phyloP scores from a whole-genome alignment of 2,113 vertebrate genomes.

The Hippolais icterina region DNA sequence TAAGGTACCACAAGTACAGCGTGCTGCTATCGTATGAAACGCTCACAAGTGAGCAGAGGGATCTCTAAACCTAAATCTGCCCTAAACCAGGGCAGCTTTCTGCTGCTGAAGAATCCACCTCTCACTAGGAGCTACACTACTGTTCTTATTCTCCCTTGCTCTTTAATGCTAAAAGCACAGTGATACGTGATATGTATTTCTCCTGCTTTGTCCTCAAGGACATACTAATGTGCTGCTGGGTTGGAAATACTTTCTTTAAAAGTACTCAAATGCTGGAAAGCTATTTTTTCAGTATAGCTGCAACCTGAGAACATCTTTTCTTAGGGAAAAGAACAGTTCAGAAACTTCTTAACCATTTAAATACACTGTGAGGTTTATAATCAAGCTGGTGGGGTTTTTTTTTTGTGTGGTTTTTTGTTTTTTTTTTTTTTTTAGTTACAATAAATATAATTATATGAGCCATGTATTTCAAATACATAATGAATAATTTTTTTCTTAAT shows the following conservation, averaged over 20 bases:
- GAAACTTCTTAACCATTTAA: slow-evolving; percentile 50
- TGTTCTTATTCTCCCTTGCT: not conserved
- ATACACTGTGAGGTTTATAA: not conserved
- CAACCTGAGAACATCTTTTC: slow-evolving; percentile 48
- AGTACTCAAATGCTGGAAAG: slow-evolving; percentile 10
- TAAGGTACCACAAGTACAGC: not conserved
- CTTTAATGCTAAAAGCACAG: not conserved
- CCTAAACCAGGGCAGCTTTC: not conserved
- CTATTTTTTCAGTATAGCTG: slow-evolving; percentile 13
- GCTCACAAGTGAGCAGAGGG: not conserved
- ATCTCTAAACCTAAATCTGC: not conserved
- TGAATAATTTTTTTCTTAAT: not conserved
- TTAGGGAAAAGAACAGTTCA: not conserved
- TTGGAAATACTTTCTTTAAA: slow-evolving; percentile 38
- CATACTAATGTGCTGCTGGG: slow-evolving; percentile 37
- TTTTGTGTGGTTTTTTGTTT: too few species aligned
- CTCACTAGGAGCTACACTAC: not conserved
- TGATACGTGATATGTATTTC: not conserved
- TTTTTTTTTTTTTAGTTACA: not conserved
- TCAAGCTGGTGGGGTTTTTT: not conserved
- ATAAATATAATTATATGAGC: not conserved
- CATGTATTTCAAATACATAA: not conserved
- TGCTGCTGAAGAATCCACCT: not conserved
- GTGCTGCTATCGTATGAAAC: not conserved
- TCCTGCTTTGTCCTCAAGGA: slow-evolving; percentile 45